These are phyloP conservation scores for Brachystomella parvula DNA, from an alignment of 1,140 invertebrate genomes.

Conservation along the genomic window DNA sequence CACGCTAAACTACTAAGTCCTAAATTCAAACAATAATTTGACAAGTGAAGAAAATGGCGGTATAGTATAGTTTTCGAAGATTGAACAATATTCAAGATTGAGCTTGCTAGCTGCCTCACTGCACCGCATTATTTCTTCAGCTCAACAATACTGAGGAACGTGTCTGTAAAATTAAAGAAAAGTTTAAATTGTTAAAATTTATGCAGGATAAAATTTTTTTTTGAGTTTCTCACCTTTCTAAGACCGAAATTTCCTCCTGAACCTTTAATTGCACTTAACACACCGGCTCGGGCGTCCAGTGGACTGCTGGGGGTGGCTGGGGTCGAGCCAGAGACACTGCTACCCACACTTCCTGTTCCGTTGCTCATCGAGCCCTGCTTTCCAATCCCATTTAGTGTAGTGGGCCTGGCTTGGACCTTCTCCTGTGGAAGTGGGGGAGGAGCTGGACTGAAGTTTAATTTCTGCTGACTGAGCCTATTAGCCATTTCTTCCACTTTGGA, in stretches of 20 bases:
- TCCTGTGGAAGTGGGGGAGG: constrained; percentile 23
- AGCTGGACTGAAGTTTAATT: background rate
- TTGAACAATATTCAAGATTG: too few species aligned
- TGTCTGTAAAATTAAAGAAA: constrained; percentile 30
- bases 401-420: background rate
- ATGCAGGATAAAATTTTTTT: background rate
- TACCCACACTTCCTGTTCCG: background rate
- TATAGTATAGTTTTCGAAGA: too few species aligned
- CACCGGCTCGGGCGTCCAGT: constrained; percentile 24
- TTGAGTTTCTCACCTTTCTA: constrained; percentile 27
- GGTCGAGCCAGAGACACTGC: background rate
- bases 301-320: constrained; percentile 24
- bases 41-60: too few species aligned
- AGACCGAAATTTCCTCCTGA: constrained; percentile 34
- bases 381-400: constrained; percentile 5
- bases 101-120: too few species aligned
- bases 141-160: constrained; percentile 30
- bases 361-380: constrained; percentile 5
- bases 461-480: background rate
- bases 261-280: constrained; percentile 36
- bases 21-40: too few species aligned
- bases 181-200: constrained; percentile 7
- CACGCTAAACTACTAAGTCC: too few species aligned
- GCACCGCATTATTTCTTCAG: too few species aligned
- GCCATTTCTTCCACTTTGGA: constrained; percentile 2